Evolutionary conservation across 2,113 vertebrate genomes (phyloP), one percentile per base, ranked within the genome.

Genomic region (Recurvirostra avosetta): DNA sequence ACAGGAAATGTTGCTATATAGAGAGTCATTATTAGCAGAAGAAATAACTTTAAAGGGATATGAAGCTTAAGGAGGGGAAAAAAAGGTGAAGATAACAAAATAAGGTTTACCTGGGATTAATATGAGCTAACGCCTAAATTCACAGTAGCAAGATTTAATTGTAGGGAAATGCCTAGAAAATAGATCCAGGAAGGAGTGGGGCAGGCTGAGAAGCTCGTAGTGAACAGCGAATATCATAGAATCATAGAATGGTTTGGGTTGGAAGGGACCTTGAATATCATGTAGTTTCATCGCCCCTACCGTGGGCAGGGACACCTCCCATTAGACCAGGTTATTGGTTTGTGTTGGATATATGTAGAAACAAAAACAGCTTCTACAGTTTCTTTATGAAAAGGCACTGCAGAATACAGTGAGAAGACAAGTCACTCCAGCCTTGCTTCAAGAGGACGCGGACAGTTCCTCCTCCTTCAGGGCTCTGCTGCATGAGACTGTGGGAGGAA

Each of bases 381-480:
- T 25, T 59, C 20, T 47, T 58, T 45, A 53, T 30, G 43, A 86
- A 58, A 22, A 63, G 68, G 12, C 11, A 50, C 13, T 45, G 11
- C 34, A 65, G 49, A 70, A 56, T n/a, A 34, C 32, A 59, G 49
- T 9, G 9, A 55, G 32, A 15, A 30, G 29, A 56, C 25, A 23
- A 36, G 25, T 65, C 38, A 40, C 19, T 27, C 15, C 10, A 65
- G 63, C 17, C 20, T 53, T 52, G 3, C 36, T 53, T 16, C 10
- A 38, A 23, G 21, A 13, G 15, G 8, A 36, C 1, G 5, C 0
- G 1, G 41, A 20, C 17, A 47, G 43, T 65, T 65, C 8, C 3
- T 34, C 3, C 3, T 26, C 21, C 17, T 75, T 81, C 32, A 29
- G 26, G 10, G 7, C 50, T 81, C 21, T 52, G 16, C 70, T 80